Percentiles rank a stretch among this genome's conserved stretches.
Evolutionary conservation across 2,797 vertebrate species (phyloP).

Genomic region (Tadarida brasiliensis): DNA sequence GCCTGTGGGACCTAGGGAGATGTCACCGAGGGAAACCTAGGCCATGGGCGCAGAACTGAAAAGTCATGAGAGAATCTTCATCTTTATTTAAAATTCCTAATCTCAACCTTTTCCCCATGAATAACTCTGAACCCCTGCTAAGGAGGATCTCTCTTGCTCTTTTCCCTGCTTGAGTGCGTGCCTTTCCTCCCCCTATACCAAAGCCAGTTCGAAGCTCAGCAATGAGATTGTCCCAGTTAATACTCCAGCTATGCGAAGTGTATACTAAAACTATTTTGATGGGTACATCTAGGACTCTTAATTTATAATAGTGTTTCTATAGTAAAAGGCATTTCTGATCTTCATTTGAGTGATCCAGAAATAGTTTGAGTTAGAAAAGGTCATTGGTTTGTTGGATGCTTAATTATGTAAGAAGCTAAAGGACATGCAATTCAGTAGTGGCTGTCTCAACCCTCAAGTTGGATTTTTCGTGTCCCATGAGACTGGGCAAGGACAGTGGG

Average conservation of each 20-base stretch:
- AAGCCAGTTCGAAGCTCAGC: background rate
- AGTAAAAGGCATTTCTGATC: background rate
- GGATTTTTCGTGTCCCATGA: background rate
- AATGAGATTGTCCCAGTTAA: background rate
- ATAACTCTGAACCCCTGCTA: background rate
- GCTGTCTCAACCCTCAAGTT: fast-evolving
- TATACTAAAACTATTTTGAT: background rate
- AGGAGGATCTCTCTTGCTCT: background rate
- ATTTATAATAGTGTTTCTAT: background rate
- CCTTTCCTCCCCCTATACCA: background rate
- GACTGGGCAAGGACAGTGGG: background rate
- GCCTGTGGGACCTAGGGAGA: background rate
- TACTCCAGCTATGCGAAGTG: background rate
- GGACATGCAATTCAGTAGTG: too few species aligned
- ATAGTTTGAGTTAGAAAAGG: background rate
- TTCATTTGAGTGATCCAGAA: background rate
- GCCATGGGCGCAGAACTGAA: fast-evolving
- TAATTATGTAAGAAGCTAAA: background rate
- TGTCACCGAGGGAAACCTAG: background rate
- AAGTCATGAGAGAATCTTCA: background rate
- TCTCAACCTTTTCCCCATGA: background rate
- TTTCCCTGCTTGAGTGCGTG: background rate
- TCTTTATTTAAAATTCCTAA: background rate
- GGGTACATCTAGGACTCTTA: background rate
- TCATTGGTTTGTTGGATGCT: background rate